These are phyloP conservation scores for Lamellibrachia luymesi DNA, from an alignment of 1,140 invertebrate species.

Conservation along the genomic window DNA sequence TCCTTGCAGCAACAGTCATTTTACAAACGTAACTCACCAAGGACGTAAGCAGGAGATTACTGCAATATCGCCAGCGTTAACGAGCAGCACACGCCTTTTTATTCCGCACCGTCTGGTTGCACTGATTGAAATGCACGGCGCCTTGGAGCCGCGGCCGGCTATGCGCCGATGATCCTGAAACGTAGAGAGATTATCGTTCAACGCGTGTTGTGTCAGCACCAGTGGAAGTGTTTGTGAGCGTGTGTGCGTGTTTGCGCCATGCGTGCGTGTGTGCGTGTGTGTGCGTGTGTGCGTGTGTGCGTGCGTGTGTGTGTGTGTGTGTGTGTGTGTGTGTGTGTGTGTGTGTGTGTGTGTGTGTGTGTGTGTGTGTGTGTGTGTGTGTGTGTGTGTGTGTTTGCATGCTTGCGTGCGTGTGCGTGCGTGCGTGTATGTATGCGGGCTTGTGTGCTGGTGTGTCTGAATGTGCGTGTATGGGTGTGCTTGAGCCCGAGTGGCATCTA, in stretches of 20 bases:
- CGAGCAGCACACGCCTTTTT: background rate
- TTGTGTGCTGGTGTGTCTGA: no score
- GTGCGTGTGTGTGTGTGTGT: conserved; percentile 18
- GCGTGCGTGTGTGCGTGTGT: no score
- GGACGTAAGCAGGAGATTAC: background rate
- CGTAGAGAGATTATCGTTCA: background rate
- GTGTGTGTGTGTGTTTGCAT: background rate
- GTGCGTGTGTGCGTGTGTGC: background rate
- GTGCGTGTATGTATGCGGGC: no score
- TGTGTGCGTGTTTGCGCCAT: background rate
- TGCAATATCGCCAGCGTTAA: background rate
- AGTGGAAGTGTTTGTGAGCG: background rate
- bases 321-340: background rate
- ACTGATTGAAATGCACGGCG: background rate
- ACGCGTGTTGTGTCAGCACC: no score
- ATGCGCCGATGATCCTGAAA: background rate
- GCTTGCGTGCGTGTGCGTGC: no score
- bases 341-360: conserved; percentile 20
- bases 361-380: conserved; percentile 16
- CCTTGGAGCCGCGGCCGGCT: no score
- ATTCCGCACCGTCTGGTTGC: background rate
- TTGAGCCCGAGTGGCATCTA: no score
- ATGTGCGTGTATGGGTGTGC: no score
- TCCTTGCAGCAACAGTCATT: background rate
- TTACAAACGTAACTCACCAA: background rate